These are phyloP conservation scores for Coecobrya sp. DNA, from an alignment of 2,888 invertebrate species.

Conservation along the genomic window DNA sequence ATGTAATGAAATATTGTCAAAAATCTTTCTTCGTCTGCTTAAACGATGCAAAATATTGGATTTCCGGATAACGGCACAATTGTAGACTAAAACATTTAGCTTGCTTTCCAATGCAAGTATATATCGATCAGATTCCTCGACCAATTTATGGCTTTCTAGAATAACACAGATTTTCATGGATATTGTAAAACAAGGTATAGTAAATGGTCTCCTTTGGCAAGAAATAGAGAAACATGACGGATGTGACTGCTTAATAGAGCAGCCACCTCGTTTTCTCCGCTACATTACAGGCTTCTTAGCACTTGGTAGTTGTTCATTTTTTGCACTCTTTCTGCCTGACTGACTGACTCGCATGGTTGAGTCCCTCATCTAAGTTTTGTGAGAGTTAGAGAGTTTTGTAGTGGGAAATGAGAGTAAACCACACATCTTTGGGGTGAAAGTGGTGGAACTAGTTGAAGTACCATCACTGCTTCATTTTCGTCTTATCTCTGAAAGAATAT, in stretches of 20 bases:
- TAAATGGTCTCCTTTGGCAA: no score
- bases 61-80: no score
- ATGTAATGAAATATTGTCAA: no score
- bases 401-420: not conserved
- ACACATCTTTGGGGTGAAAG: not conserved
- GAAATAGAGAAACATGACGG: constrained; percentile 20
- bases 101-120: no score
- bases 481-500: not conserved
- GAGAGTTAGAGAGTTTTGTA: no score
- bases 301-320: constrained; percentile 27
- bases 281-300: constrained; percentile 63
- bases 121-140: no score
- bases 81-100: no score
- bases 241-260: constrained; percentile 60
- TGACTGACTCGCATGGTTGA: constrained; percentile 1
- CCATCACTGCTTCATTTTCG: not conserved
- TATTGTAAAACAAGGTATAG: no score
- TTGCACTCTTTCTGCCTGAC: not conserved
- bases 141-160: no score
- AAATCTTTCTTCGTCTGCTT: no score
- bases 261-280: constrained; percentile 36
- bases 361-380: constrained; percentile 30
- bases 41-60: no score
- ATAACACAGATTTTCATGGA: no score
- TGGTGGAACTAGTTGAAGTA: not conserved